phyloP scores from a whole-genome alignment of 2,888 invertebrate genomes.

The Meloe dianella region DNA sequence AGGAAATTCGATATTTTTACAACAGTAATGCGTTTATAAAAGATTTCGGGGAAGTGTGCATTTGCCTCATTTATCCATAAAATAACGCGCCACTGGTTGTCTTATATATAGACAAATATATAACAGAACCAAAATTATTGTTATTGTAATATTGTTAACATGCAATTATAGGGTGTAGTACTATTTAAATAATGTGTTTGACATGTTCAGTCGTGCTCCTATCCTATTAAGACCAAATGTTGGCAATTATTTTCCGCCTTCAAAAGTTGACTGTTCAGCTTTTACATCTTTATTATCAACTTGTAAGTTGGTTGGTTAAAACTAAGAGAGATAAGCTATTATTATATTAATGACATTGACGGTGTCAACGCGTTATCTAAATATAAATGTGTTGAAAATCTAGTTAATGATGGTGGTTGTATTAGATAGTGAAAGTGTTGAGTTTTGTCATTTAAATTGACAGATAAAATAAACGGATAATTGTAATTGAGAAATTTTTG shows the following conservation, averaged over 20 bases:
- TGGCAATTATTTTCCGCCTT: slow-evolving; percentile 38
- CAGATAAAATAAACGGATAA: slow-evolving; percentile 20
- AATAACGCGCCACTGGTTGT: too few relatives aligned
- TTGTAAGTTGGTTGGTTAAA: slow-evolving; percentile 35
- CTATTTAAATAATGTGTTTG: slow-evolving; percentile 5
- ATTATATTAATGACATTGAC: slow-evolving; percentile 32
- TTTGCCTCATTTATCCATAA: too few relatives aligned
- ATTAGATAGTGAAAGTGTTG: slow-evolving; percentile 22
- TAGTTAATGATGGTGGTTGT: slow-evolving; percentile 22
- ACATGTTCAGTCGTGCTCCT: slow-evolving; percentile 9
- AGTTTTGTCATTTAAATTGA: slow-evolving; percentile 19
- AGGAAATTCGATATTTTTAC: too few relatives aligned
- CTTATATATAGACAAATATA: neutral
- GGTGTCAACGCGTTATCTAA: slow-evolving; percentile 29
- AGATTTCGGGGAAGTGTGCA: too few relatives aligned
- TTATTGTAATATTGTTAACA: neutral
- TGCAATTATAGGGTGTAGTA: slow-evolving; percentile 1
- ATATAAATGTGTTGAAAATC: slow-evolving; percentile 23
- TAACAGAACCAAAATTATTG: neutral
- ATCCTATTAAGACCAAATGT: slow-evolving; percentile 33
- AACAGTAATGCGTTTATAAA: too few relatives aligned
- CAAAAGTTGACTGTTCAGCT: slow-evolving; percentile 37
- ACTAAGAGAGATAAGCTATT: slow-evolving; percentile 32
- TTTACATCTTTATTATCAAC: slow-evolving; percentile 38
- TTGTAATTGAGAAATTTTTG: neutral